Evolutionary conservation across 2,888 invertebrate genomes (phyloP), one percentile per base, ranked within the genome.

Genomic region (Drosophila conformis): DNA sequence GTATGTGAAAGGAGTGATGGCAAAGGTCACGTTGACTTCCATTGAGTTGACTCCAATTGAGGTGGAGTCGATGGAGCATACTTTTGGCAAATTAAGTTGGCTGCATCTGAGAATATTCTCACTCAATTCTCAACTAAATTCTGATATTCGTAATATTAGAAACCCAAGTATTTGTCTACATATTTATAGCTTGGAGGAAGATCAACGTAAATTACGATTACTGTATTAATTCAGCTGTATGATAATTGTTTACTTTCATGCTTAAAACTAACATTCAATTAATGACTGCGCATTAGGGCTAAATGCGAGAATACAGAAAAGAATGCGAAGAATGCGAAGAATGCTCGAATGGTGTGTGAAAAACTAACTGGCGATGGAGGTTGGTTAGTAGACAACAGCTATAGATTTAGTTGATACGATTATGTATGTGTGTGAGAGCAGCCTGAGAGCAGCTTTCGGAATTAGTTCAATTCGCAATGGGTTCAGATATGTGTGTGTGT

Each of bases 401-500:
- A 71, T 10, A 15, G 51, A 42, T 51, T 42, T 36, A n/a, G 31
- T 63, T 42, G 53, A 46, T 56, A 38, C n/a, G 25, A 71, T 38
- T 69, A 18, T 49, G 33, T 11, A 15, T 52, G 52, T 29, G 4
- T 29, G 2, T 11, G 42, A 54, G 61, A 31, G 31, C 31, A 38
- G 21, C 49, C 67, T 74, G 75, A 58, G 33, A 53, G 75, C 63
- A 29, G 68, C 56, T 46, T 2, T 62, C 38, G 25, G 25, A 61
- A 63, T 76, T 75, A 62, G 79, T 78, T 61, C 33, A 46, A 27
- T 46, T 65, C 60, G 73, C 40, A 76, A 76, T 76, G 75, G 62
- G 25, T 42, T 54, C 51, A 13, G n/a, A 63, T 69, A 25, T 18
- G 0, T 38, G 2, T 38, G 2, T 38, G 3, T 38, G 21, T 21